Percentiles rank a stretch among this genome's conserved stretches.
These are phyloP conservation scores for Callocephalon fimbriatum DNA, from an alignment of 2,113 vertebrate genomes.

Conservation along the genomic window DNA sequence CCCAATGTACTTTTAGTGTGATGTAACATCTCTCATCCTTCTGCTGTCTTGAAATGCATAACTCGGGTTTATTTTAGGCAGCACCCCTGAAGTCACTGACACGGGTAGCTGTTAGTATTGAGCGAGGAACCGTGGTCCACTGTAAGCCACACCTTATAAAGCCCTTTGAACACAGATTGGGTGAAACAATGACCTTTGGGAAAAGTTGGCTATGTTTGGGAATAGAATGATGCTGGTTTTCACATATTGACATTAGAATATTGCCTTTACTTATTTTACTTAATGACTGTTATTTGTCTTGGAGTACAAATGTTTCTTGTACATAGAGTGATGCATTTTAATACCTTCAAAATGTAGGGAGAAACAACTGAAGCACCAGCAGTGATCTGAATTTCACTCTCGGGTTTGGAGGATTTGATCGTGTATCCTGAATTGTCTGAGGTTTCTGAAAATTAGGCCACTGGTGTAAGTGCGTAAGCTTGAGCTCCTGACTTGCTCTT, in stretches of 20 bases:
- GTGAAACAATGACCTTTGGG: not conserved
- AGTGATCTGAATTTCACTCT: not conserved
- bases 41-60: not conserved
- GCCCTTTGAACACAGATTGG: not conserved
- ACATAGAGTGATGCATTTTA: not conserved
- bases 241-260: rapidly evolving
- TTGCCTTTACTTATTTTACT: not conserved
- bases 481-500: not conserved
- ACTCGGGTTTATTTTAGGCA: not conserved
- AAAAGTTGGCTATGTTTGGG: not conserved
- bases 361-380: not conserved
- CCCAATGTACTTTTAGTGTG: not conserved
- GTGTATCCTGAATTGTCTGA: not conserved
- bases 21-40: not conserved
- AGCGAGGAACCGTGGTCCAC: not conserved
- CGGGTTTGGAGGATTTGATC: not conserved
- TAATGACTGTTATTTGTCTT: not conserved
- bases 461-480: not conserved
- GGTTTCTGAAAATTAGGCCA: not conserved
- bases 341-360: not conserved
- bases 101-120: not conserved
- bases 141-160: not conserved
- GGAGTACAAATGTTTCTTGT: not conserved
- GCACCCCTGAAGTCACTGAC: not conserved
- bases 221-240: not conserved